These are phyloP conservation scores for Dicyrtoma fusca DNA, from an alignment of 2,888 invertebrate genomes.

Conservation along the genomic window DNA sequence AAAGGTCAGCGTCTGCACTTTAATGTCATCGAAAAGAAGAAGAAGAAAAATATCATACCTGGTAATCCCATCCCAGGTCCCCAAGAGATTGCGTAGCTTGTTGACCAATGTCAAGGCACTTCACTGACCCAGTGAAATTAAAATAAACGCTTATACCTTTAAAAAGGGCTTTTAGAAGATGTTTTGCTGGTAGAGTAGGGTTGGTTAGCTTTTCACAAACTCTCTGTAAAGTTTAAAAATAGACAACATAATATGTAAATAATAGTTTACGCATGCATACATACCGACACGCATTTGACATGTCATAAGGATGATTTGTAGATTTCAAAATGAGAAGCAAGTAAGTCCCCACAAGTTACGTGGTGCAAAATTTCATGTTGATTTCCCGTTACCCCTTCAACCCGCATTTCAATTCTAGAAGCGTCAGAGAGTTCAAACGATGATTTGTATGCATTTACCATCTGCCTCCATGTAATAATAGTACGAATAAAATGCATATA, in stretches of 20 bases:
- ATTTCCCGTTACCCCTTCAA: too few species aligned
- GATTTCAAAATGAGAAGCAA: too few species aligned
- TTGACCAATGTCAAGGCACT: constrained; percentile 70
- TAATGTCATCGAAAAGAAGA: too few species aligned
- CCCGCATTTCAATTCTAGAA: too few species aligned
- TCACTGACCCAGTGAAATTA: constrained; percentile 75
- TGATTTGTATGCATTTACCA: not conserved
- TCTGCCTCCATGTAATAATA: not conserved
- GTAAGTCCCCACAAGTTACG: too few species aligned
- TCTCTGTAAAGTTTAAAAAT: constrained; percentile 59
- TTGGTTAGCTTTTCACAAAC: constrained; percentile 63
- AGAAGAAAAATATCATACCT: too few species aligned
- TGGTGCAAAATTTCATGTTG: too few species aligned
- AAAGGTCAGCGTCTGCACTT: too few species aligned
- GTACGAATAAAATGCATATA: not conserved
- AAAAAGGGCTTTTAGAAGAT: constrained; percentile 68
- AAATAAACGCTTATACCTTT: constrained; percentile 75
- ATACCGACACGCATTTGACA: too few species aligned
- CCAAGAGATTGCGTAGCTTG: constrained; percentile 67
- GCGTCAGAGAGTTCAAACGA: too few species aligned
- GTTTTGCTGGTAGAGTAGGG: constrained; percentile 61
- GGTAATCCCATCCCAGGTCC: constrained; percentile 78
- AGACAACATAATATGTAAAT: not conserved
- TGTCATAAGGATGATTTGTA: too few species aligned
- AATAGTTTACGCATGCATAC: too few species aligned